phyloP scores from a whole-genome alignment of 2,888 invertebrate genomes.

The Scaptodrosophila latifasciaeformis region DNA sequence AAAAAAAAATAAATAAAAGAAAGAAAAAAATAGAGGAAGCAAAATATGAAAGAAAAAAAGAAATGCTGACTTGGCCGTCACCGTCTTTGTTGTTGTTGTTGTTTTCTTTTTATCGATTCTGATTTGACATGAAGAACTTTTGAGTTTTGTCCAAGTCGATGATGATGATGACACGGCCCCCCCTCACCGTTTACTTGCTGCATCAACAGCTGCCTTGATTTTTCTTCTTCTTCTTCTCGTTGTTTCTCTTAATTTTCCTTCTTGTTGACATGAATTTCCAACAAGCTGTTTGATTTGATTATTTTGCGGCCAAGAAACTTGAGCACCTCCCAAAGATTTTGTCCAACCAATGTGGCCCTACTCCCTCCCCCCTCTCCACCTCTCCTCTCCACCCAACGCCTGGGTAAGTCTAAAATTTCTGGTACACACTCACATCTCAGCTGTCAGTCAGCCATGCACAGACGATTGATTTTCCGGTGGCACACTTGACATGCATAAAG shows the following conservation, averaged over 20 bases:
- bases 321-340: no score
- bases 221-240: not conserved
- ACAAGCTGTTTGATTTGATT: not conserved
- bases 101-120: not conserved
- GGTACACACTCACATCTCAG: conserved; percentile 12
- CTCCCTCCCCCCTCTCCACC: no score
- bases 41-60: conserved; percentile 6
- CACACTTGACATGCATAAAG: conserved; percentile 57
- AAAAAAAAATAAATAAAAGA: conserved; percentile 18
- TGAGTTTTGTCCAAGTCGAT: no score
- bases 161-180: not conserved
- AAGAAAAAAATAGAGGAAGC: not conserved
- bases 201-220: no score
- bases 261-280: conserved; percentile 1
- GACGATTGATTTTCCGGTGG: conserved; percentile 61
- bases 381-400: no score
- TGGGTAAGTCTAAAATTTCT: conserved; percentile 21
- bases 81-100: no score
- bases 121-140: not conserved
- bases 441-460: conserved; percentile 38
- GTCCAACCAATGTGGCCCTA: no score
- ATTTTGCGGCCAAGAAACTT: not conserved
- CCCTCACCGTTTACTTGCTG: not conserved
- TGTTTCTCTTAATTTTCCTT: conserved; percentile 18
- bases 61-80: no score